Percentiles rank a stretch among this genome's conserved stretches.
Conservation (phyloP, 1,140 invertebrate genomes). For the Sminthurinus signatus region DNA sequence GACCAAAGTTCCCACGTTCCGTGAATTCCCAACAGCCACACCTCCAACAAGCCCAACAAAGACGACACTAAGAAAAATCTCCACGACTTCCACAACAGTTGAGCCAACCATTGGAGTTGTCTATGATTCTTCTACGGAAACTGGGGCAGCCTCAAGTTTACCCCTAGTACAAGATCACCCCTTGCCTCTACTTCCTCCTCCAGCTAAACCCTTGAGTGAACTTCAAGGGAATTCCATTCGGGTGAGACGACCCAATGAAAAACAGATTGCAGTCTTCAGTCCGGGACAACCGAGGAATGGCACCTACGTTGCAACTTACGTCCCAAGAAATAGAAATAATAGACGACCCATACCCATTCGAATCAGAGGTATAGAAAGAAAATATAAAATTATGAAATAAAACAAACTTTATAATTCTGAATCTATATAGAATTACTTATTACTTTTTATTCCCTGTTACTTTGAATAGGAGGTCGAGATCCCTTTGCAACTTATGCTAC, state of each 20-base stretch:
- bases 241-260: neutral
- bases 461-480: too few species aligned
- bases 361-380: neutral
- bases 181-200: neutral
- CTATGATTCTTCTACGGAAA: neutral
- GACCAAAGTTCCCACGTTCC: neutral
- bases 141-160: neutral
- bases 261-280: neutral
- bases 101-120: neutral
- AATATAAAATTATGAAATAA: too few species aligned
- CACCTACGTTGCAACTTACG: slow-evolving; percentile 14
- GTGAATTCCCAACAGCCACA: neutral
- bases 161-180: slow-evolving; percentile 12
- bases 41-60: neutral
- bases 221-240: neutral
- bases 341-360: neutral
- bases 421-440: too few species aligned
- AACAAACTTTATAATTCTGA: too few species aligned
- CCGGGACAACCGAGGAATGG: slow-evolving; percentile 7
- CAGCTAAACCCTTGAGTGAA: neutral
- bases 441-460: too few species aligned
- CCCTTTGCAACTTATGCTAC: slow-evolving; percentile 38
- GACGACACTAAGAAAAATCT: neutral
- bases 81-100: neutral
- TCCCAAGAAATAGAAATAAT: neutral